A percentile compares a stretch with the other conserved stretches of the same genome.
Conservation (phyloP, 1,140 invertebrate species). For the Radopholus similis region DNA sequence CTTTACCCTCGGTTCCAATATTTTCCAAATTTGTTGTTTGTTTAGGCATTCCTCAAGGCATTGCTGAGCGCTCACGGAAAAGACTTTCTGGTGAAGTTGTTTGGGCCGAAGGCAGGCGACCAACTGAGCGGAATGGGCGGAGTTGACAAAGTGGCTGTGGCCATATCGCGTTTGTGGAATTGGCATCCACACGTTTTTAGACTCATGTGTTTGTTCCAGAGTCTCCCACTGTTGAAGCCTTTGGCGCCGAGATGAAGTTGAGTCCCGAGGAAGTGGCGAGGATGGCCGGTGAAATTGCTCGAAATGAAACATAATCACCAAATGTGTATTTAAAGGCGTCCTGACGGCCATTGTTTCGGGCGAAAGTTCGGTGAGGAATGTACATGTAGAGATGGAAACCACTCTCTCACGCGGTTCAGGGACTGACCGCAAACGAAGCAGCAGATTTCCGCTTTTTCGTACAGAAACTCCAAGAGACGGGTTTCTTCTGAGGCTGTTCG, state of each 20-base stretch:
- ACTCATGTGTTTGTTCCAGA: constrained; percentile 67
- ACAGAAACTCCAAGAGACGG: constrained; percentile 90
- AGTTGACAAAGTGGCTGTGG: constrained; percentile 86
- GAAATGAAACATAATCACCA: too few relatives aligned
- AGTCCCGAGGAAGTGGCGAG: constrained; percentile 83
- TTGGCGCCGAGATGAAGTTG: constrained; percentile 77
- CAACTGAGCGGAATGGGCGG: constrained; percentile 82
- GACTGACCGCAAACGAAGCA: constrained; percentile 84
- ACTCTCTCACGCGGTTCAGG: not conserved
- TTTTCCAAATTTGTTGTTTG: too few relatives aligned
- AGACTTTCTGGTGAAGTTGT: constrained; percentile 90
- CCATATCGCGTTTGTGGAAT: constrained; percentile 73
- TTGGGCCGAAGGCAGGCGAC: constrained; percentile 85
- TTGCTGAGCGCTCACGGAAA: constrained; percentile 86
- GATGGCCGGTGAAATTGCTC: constrained; percentile 83
- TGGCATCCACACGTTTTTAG: not conserved
- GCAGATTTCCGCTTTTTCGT: constrained; percentile 96
- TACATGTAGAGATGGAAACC: not conserved
- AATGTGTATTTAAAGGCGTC: too few relatives aligned
- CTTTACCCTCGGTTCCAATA: too few relatives aligned
- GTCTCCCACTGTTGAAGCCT: constrained; percentile 91
- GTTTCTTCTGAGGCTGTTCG: constrained; percentile 75
- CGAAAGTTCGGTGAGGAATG: constrained; percentile 70
- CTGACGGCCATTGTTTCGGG: constrained; percentile 82
- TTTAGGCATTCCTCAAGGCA: constrained; percentile 87